A percentile compares a stretch with the other conserved stretches of the same genome.
Conservation (phyloP, 2,888 invertebrate species). For the Campoplex capitator region DNA sequence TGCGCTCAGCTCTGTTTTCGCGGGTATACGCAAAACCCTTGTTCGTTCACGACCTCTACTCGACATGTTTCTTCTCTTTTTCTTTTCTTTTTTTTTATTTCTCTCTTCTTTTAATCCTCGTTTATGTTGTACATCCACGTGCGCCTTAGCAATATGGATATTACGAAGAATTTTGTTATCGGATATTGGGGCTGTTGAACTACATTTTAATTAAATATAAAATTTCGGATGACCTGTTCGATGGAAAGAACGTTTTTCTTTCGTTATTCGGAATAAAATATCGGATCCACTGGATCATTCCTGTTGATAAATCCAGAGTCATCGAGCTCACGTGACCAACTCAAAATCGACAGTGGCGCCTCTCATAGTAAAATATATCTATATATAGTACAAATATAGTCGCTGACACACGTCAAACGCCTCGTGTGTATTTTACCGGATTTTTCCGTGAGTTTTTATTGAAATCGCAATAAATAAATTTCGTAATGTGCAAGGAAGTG, state of each 20-base stretch:
- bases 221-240: not conserved
- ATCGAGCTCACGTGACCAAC: no score
- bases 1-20: constrained; percentile 41
- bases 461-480: no score
- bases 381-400: no score
- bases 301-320: not conserved
- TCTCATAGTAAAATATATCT: no score
- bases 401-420: no score
- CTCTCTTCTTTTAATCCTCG: constrained; percentile 18
- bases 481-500: no score
- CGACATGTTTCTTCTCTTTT: constrained; percentile 13
- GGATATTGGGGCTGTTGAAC: not conserved
- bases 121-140: constrained; percentile 15
- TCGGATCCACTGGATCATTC: not conserved
- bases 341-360: no score
- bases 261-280: not conserved
- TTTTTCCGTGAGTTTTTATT: no score
- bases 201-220: no score
- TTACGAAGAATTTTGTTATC: constrained; percentile 9
- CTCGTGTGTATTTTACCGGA: no score
- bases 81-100: constrained; percentile 4
- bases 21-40: constrained; percentile 40
- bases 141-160: not conserved
- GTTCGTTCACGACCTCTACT: constrained; percentile 64
- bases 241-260: not conserved